Percentiles rank a stretch among this genome's conserved stretches.
Evolutionary conservation across 2,888 invertebrate species (phyloP).

Genomic region (Lysandra bellargus): DNA sequence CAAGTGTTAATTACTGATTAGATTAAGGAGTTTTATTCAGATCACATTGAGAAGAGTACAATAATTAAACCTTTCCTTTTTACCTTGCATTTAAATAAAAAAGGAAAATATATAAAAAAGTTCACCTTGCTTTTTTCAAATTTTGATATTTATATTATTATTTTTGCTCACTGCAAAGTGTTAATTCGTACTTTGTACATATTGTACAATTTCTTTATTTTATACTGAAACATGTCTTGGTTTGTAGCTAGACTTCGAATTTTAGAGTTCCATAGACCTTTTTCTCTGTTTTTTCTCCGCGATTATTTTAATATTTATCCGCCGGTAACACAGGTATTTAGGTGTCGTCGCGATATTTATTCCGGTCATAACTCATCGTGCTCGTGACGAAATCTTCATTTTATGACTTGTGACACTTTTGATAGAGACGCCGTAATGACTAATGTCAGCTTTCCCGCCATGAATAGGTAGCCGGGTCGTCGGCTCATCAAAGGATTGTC

Average conservation of each 20-base stretch:
- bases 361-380: neutral
- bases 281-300: no score
- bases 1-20: slow-evolving; percentile 45
- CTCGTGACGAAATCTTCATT: slow-evolving; percentile 21
- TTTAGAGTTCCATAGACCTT: neutral
- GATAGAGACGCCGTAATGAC: slow-evolving; percentile 54
- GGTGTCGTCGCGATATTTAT: slow-evolving; percentile 11
- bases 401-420: slow-evolving; percentile 25
- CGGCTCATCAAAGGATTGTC: slow-evolving; percentile 63
- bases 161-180: no score
- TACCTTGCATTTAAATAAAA: no score
- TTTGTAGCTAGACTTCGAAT: neutral
- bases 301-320: neutral
- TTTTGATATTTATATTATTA: no score
- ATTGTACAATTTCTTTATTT: neutral
- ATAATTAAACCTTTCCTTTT: no score
- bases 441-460: slow-evolving; percentile 64
- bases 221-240: neutral
- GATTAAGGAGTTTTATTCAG: neutral
- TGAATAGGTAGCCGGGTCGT: slow-evolving; percentile 63
- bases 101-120: no score
- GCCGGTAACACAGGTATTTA: neutral
- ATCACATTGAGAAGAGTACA: no score
- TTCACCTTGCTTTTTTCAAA: no score
- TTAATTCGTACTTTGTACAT: no score